Base-by-base conservation (phyloP, 2,797 vertebrate species). In the Anguilla marmorata region DNA sequence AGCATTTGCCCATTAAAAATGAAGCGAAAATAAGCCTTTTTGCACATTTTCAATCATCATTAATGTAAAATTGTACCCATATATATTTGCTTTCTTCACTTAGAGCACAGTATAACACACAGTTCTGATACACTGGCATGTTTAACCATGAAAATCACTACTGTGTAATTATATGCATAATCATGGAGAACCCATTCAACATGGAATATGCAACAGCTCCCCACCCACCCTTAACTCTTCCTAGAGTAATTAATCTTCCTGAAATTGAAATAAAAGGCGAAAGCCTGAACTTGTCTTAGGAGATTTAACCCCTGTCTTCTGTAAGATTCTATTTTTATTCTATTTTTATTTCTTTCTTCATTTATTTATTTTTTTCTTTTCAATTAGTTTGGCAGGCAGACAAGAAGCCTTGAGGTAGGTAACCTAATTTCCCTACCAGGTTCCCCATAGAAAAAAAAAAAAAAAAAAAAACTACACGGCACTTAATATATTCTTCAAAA, bases 371-470 rank as follows among this genome's bases (percentile, higher is more conserved):
- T 50, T 9, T 96, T 95, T 95, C 93, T 94, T 96, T 96, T 95
- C 94, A 96, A 96, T 96, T 95, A 96, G 95, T 93, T 86, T 91
- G 91, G 92, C 92, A 94, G 95, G 93, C 52, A 91, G 93, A 91
- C 92, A 89, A 89, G 89, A 91, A 90, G 93, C 94, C 94, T 89
- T 89, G 94, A 94, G 95, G 92, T 94, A 91, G 91, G 91, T 92
- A 94, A 93, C 92, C 92, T 93, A 84, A 92, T 94, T 95, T 94
- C 60, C 92, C 92, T 93, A 93, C 94, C 94, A 94, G 93, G 91
- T 91, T 88, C 89, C 91, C 92, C 92, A 94, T 93, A 95, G 91
- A 87, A 90, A 93, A 90, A 90, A 87, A 90, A 93, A 90, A 90
- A 41, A 41, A 41, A 41, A 45, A 45, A 91, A 69, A 93, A 90